phyloP scores from a whole-genome alignment of 2,888 invertebrate species.

The Lepidonotus clava region DNA sequence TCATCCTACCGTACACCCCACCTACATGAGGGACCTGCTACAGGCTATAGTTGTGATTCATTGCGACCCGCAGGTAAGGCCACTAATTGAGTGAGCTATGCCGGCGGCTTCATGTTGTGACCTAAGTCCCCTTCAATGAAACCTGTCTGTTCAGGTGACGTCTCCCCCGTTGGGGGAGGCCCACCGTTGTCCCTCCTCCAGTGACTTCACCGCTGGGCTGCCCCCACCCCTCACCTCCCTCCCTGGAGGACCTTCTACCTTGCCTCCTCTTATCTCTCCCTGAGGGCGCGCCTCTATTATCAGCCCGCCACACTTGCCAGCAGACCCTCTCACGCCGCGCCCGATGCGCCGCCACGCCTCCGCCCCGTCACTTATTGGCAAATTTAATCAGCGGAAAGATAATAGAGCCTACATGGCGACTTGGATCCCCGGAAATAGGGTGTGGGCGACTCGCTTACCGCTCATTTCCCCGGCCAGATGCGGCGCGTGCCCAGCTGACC shows the following conservation, averaged over 20 bases:
- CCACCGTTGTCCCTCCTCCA: too few species aligned
- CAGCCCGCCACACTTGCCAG: slow-evolving; percentile 29
- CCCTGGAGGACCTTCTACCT: background rate
- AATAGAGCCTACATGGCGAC: slow-evolving; percentile 9
- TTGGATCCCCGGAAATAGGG: background rate
- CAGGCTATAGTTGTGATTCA: too few species aligned
- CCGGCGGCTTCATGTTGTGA: too few species aligned
- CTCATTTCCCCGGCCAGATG: background rate
- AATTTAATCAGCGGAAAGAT: slow-evolving; percentile 47
- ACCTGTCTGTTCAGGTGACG: too few species aligned
- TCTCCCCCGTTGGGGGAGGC: too few species aligned
- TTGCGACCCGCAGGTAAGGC: too few species aligned
- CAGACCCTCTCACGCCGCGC: background rate
- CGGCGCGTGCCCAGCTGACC: background rate
- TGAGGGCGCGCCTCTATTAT: background rate
- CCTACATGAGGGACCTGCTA: too few species aligned
- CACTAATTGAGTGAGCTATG: too few species aligned
- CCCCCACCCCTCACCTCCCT: background rate
- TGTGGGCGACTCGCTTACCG: background rate
- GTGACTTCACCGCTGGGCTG: too few species aligned
- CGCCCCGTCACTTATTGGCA: slow-evolving; percentile 28
- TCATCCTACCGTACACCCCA: too few species aligned
- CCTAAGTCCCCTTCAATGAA: too few species aligned
- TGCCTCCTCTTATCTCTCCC: background rate
- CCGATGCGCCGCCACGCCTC: background rate